Evolutionary conservation across 1,140 invertebrate genomes (phyloP).

Genomic region (Penaeus japonicus): DNA sequence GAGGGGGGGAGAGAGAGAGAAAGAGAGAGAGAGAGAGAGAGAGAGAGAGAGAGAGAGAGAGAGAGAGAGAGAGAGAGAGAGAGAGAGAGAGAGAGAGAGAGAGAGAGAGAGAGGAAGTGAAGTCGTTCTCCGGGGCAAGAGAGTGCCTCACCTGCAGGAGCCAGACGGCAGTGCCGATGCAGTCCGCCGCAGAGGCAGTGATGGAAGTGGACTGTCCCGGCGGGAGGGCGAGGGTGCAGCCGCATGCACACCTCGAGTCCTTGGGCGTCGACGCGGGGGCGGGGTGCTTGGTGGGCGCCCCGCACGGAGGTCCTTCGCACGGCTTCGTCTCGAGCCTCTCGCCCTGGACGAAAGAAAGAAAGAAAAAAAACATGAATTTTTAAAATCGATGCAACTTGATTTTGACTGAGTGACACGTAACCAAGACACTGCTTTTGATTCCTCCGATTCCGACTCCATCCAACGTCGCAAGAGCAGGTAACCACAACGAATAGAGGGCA

Average conservation of each 20-base stretch:
- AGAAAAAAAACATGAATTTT: background rate
- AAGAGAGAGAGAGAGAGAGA: background rate
- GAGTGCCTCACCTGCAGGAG: conserved; percentile 2
- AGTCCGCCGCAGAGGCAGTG: conserved; percentile 38
- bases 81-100: background rate
- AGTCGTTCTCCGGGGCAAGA: background rate
- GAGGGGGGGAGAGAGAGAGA: background rate
- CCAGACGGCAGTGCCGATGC: conserved; percentile 34
- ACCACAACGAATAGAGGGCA: background rate
- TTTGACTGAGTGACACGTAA: background rate
- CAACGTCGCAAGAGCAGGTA: background rate
- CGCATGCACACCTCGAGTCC: conserved; percentile 11
- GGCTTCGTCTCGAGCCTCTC: background rate
- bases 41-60: background rate
- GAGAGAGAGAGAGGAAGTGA: background rate
- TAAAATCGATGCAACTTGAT: too few species aligned
- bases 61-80: background rate
- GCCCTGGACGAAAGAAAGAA: background rate
- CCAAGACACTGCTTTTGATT: background rate
- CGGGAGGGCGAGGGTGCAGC: conserved; percentile 21
- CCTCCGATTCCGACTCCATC: background rate
- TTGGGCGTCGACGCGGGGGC: conserved; percentile 24
- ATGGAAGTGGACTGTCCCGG: background rate
- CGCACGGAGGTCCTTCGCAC: conserved; percentile 15
- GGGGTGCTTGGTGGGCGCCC: conserved; percentile 7